A percentile compares a stretch with the other conserved stretches of the same genome.
These are phyloP conservation scores for Cyrtodaria siliqua DNA, from an alignment of 2,888 invertebrate genomes.

Conservation along the genomic window DNA sequence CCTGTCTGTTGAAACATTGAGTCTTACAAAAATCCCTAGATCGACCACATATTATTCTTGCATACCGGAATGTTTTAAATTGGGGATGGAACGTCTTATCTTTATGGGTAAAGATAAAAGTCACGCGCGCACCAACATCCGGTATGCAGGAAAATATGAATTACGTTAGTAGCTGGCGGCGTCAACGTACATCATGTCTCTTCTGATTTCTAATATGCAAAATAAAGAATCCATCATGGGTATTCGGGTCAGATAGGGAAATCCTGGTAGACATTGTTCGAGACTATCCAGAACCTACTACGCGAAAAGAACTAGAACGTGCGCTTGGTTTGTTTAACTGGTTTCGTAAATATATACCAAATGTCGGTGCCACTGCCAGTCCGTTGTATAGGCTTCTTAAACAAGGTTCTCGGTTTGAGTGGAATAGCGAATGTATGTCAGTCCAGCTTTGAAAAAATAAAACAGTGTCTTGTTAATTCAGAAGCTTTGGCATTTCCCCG, in stretches of 20 bases:
- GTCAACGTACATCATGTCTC: no score
- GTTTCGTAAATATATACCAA: constrained; percentile 56
- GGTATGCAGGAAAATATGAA: no score
- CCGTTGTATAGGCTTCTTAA: constrained; percentile 41
- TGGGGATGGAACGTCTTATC: no score
- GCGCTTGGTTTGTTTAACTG: constrained; percentile 59
- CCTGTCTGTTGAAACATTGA: no score
- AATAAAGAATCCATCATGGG: constrained; percentile 45
- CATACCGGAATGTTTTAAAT: no score
- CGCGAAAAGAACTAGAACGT: constrained; percentile 48
- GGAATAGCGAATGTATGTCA: constrained; percentile 36
- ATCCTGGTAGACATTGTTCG: constrained; percentile 39
- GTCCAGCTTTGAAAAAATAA: constrained; percentile 39
- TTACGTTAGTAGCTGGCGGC: no score
- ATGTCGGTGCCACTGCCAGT: constrained; percentile 16
- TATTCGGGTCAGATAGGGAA: constrained; percentile 35
- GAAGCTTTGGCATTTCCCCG: constrained; percentile 54
- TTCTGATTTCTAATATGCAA: no score
- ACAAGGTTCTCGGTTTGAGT: constrained; percentile 31
- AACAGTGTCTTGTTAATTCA: constrained; percentile 40
- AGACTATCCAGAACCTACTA: constrained; percentile 39
- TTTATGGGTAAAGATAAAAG: no score
- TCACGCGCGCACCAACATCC: no score
- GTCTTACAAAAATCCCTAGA: no score
- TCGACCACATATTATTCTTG: no score